Evolutionary conservation across 92 coral and sea anemone genomes (phyloP).

Genomic region (Blastomussa wellsi): DNA sequence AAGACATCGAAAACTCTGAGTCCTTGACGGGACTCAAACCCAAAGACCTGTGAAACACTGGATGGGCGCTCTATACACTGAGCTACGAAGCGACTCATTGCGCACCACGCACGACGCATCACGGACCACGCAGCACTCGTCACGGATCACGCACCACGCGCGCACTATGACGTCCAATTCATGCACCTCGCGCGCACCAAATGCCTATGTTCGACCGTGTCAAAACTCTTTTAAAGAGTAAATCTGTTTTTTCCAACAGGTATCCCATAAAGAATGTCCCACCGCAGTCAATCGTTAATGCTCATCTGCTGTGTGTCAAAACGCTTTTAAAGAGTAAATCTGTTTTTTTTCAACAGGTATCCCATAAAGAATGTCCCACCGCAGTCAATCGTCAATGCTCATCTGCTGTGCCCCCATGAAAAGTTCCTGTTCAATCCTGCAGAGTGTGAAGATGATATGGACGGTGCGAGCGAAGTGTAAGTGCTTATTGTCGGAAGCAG

Average conservation of each 20-base stretch:
- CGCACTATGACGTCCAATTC: too few relatives aligned
- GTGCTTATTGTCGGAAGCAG: neutral
- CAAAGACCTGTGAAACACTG: too few relatives aligned
- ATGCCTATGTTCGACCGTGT: too few relatives aligned
- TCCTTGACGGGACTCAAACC: too few relatives aligned
- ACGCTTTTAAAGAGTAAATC: neutral
- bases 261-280: slow-evolving; percentile 61
- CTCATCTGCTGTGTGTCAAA: slow-evolving; percentile 68
- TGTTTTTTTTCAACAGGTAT: slow-evolving; percentile 14
- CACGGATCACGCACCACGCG: too few relatives aligned
- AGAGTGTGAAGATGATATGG: slow-evolving; percentile 65
- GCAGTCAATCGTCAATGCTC: slow-evolving; percentile 62
- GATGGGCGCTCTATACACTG: too few relatives aligned
- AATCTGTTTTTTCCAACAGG: neutral
- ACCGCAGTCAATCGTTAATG: slow-evolving; percentile 72
- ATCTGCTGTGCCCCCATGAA: slow-evolving; percentile 83
- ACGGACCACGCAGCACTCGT: too few relatives aligned
- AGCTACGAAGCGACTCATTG: too few relatives aligned
- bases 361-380: slow-evolving; percentile 73
- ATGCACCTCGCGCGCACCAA: too few relatives aligned
- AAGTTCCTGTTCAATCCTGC: slow-evolving; percentile 82
- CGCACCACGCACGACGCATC: too few relatives aligned
- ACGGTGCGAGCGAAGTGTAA: slow-evolving; percentile 30
- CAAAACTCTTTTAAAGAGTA: neutral
- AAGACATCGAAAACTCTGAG: too few relatives aligned